These are phyloP conservation scores for Hypothenemus hampei DNA, from an alignment of 1,140 invertebrate genomes.

Conservation along the genomic window DNA sequence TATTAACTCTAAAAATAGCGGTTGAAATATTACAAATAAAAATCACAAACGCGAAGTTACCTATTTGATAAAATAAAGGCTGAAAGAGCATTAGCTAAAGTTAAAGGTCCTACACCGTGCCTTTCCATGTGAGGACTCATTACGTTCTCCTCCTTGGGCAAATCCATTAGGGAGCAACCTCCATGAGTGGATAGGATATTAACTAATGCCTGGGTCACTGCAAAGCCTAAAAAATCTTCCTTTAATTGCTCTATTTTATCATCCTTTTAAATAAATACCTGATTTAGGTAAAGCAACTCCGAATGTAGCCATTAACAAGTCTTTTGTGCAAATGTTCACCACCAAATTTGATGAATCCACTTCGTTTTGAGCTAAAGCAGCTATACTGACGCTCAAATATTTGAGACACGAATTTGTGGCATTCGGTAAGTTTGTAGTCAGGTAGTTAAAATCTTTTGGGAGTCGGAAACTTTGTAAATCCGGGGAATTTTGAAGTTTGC, in stretches of 20 bases:
- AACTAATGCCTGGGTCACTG: conserved; percentile 59
- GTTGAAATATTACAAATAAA: conserved; percentile 3
- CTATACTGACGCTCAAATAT: conserved; percentile 54
- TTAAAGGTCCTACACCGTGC: conserved; percentile 45
- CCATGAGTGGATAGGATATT: conserved; percentile 51
- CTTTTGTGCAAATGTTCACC: conserved; percentile 58
- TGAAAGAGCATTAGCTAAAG: conserved; percentile 59
- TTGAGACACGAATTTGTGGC: conserved; percentile 47
- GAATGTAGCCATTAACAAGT: conserved; percentile 47
- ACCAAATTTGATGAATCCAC: conserved; percentile 52
- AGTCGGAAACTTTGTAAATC: conserved; percentile 28
- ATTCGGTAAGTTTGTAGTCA: conserved; percentile 35
- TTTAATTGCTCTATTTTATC: neutral
- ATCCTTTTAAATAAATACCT: conserved; percentile 2
- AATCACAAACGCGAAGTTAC: conserved; percentile 33
- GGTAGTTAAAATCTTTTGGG: conserved; percentile 33
- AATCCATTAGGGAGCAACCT: conserved; percentile 45
- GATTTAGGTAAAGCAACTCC: conserved; percentile 33
- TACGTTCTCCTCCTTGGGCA: conserved; percentile 41
- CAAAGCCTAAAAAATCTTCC: conserved; percentile 42
- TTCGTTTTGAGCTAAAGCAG: conserved; percentile 55
- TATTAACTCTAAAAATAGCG: conserved; percentile 8
- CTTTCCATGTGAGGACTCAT: conserved; percentile 26
- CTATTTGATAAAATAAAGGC: conserved; percentile 56
- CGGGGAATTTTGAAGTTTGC: conserved; percentile 27